These are phyloP conservation scores for Regulus satrapa DNA, from an alignment of 2,113 vertebrate species.

Conservation along the genomic window DNA sequence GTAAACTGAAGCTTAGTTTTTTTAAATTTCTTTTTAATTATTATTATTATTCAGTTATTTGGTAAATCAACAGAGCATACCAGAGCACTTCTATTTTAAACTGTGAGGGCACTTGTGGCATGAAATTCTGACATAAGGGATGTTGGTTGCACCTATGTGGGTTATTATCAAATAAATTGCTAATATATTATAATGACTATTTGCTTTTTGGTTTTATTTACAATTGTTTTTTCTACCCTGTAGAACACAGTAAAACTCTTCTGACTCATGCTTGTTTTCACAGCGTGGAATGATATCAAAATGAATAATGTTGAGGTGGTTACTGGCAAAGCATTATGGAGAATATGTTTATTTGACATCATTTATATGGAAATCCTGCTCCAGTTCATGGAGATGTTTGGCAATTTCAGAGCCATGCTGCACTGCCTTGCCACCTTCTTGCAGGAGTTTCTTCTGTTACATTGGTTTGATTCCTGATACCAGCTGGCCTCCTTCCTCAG, in stretches of 20 bases:
- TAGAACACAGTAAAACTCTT: background rate
- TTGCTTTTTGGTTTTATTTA: background rate
- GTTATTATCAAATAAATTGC: slow-evolving; percentile 13
- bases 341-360: slow-evolving; percentile 3
- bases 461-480: background rate
- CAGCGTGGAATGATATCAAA: slow-evolving; percentile 35
- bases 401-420: slow-evolving; percentile 9
- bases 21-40: background rate
- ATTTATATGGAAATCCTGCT: slow-evolving; percentile 68
- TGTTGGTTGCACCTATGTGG: background rate
- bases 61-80: background rate
- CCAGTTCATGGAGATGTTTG: slow-evolving; percentile 27
- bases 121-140: background rate
- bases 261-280: slow-evolving; percentile 33
- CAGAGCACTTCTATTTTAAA: background rate
- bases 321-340: slow-evolving; percentile 54
- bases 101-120: background rate
- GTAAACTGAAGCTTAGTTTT: background rate
- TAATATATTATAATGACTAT: background rate
- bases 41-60: background rate
- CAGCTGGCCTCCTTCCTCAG: background rate
- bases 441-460: background rate
- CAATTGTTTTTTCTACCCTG: background rate
- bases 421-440: background rate
- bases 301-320: slow-evolving; percentile 46